Evolutionary conservation across 2,113 vertebrate species (phyloP).

Genomic region (Galemys pyrenaicus): DNA sequence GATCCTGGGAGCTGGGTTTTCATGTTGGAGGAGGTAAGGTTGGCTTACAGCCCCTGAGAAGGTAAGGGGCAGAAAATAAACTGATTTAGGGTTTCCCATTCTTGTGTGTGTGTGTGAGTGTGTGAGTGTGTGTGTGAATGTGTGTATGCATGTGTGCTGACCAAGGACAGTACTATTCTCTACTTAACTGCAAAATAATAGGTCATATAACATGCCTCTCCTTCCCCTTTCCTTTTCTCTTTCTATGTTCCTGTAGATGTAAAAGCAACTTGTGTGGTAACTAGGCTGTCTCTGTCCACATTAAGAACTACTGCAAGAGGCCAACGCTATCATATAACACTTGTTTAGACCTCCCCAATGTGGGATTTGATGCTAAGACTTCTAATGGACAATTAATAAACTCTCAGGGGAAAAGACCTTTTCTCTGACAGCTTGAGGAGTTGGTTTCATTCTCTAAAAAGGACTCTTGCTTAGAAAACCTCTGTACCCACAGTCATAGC

Average conservation of each 20-base stretch:
- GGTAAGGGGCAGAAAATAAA: neutral
- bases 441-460: conserved; percentile 18
- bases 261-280: conserved; percentile 55
- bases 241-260: neutral
- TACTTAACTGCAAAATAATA: conserved; percentile 62
- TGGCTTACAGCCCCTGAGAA: neutral
- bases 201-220: conserved; percentile 23
- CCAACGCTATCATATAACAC: neutral
- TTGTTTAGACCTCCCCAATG: conserved; percentile 35
- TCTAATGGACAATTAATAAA: conserved; percentile 51
- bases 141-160: neutral
- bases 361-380: conserved; percentile 28
- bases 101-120: neutral
- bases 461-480: neutral
- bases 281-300: neutral
- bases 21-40: neutral
- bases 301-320: neutral
- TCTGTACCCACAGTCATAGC: neutral
- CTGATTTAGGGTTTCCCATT: neutral
- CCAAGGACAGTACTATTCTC: neutral
- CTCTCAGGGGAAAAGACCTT: conserved; percentile 30
- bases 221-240: neutral
- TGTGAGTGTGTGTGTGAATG: neutral
- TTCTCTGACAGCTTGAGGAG: neutral
- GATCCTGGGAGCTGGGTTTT: neutral